Evolutionary conservation across 2,113 vertebrate genomes (phyloP).

Genomic region (Lichenostomus cassidix): DNA sequence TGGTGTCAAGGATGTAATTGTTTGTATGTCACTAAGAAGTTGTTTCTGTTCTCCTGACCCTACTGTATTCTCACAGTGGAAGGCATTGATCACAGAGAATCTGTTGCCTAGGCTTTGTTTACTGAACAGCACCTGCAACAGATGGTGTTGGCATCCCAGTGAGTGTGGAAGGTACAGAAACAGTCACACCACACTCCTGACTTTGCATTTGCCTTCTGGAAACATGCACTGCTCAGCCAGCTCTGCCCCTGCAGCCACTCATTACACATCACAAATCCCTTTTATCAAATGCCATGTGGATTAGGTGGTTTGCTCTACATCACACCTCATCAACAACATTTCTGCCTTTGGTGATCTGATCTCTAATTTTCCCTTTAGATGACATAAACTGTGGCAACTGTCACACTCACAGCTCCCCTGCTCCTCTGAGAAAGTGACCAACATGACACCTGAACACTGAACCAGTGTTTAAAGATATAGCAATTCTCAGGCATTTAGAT

Average conservation of each 20-base stretch:
- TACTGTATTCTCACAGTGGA: not conserved
- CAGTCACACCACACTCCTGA: not conserved
- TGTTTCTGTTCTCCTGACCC: not conserved
- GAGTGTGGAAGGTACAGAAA: not conserved
- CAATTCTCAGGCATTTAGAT: not conserved
- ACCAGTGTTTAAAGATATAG: not conserved
- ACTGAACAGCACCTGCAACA: not conserved
- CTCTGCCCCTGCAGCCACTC: not conserved
- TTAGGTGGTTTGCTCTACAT: not conserved
- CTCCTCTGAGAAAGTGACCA: not conserved
- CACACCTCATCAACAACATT: not conserved
- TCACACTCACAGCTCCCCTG: not conserved
- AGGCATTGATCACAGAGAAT: not conserved
- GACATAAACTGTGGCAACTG: not conserved
- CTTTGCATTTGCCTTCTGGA: not conserved
- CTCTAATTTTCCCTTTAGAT: not conserved
- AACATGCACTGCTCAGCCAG: not conserved
- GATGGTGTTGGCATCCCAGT: not conserved
- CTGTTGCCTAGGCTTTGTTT: slow-evolving; percentile 19
- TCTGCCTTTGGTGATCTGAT: not conserved
- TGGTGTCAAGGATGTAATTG: not conserved
- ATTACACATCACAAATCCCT: not conserved
- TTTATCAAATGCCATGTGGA: not conserved
- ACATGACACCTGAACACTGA: not conserved
- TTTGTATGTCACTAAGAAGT: not conserved